Percentiles rank a stretch among this genome's conserved stretches.
These are phyloP conservation scores for Gerris buenoi DNA, from an alignment of 1,140 invertebrate genomes.

Conservation along the genomic window DNA sequence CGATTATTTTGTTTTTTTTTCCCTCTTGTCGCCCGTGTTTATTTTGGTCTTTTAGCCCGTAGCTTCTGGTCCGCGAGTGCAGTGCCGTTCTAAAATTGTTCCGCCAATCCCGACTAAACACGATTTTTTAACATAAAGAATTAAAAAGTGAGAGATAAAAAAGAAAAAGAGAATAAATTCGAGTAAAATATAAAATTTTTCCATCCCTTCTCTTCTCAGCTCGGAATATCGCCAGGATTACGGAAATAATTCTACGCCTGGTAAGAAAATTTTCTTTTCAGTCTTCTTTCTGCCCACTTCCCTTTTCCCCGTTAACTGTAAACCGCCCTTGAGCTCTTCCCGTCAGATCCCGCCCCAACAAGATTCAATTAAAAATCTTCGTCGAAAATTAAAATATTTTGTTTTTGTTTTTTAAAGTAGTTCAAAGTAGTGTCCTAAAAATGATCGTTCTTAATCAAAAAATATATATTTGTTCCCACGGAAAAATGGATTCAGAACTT, in stretches of 20 bases:
- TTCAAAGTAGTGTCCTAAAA: too few species aligned
- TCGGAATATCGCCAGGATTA: not conserved
- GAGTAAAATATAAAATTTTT: too few species aligned
- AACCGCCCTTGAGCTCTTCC: not conserved
- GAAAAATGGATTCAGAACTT: too few species aligned
- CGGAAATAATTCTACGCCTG: not conserved
- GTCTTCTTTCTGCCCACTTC: not conserved
- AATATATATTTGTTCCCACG: too few species aligned
- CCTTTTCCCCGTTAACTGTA: not conserved
- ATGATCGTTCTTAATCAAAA: too few species aligned
- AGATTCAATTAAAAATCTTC: too few species aligned
- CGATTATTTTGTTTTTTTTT: not conserved
- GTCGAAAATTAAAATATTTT: too few species aligned
- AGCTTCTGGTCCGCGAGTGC: not conserved
- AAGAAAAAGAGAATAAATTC: not conserved
- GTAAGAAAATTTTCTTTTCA: not conserved
- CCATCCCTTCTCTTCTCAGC: not conserved
- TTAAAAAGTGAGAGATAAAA: not conserved
- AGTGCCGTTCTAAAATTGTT: not conserved
- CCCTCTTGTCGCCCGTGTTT: too few species aligned
- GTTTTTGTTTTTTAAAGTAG: too few species aligned
- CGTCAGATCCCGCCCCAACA: too few species aligned
- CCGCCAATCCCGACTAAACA: not conserved
- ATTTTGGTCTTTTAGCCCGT: not conserved
- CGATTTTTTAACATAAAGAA: not conserved